Evolutionary conservation across 2,797 vertebrate species (phyloP).

Genomic region (Buphagus erythrorhynchus): DNA sequence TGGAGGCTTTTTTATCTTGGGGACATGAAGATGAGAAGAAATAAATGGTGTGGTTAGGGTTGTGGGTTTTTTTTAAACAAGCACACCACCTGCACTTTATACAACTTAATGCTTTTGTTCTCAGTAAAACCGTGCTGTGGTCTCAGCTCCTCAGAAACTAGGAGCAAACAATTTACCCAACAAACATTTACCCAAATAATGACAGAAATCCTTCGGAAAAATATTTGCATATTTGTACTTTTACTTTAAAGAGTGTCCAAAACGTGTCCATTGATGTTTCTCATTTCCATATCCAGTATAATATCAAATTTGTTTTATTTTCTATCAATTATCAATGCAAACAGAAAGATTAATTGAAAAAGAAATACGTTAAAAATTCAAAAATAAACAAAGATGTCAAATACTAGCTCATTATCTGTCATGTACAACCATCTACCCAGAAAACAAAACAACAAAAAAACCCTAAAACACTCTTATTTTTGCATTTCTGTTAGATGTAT

Average conservation of each 20-base stretch:
- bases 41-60: background rate
- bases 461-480: background rate
- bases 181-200: background rate
- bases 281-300: background rate
- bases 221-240: background rate
- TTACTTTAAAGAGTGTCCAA: background rate
- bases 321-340: background rate
- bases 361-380: background rate
- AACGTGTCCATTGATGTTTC: background rate
- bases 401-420: background rate
- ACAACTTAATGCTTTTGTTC: background rate
- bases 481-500: background rate
- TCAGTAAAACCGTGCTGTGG: background rate
- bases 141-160: background rate
- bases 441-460: background rate
- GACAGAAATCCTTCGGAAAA: background rate
- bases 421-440: background rate
- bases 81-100: background rate
- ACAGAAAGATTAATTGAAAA: background rate
- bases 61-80: background rate
- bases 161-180: background rate
- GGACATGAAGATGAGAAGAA: background rate
- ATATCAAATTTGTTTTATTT: background rate
- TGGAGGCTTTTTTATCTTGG: background rate
- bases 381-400: background rate